Conservation (phyloP, 2,797 vertebrate species). For the Argya squamiceps region DNA sequence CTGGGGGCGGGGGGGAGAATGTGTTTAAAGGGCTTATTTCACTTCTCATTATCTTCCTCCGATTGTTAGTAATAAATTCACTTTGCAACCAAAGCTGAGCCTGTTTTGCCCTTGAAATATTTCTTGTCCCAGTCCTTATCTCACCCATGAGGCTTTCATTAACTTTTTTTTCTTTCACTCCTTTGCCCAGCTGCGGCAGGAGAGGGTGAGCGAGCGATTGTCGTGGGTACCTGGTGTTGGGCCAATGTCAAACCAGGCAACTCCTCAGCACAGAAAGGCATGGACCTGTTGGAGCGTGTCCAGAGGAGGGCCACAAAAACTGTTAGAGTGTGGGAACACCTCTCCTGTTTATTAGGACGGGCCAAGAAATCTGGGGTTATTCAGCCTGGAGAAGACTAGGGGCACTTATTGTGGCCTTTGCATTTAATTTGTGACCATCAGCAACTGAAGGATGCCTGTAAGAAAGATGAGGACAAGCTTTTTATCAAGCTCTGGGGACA, state of each 20-base stretch:
- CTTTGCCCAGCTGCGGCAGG: neutral
- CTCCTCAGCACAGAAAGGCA: neutral
- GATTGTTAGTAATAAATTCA: neutral
- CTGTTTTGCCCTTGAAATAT: neutral
- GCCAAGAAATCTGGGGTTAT: neutral
- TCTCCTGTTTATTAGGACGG: neutral
- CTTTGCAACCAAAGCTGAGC: neutral
- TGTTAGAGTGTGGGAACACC: neutral
- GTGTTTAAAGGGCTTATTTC: neutral
- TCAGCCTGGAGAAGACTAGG: neutral
- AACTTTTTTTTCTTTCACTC: neutral
- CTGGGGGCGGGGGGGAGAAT: neutral
- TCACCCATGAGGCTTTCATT: neutral
- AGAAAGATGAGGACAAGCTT: neutral
- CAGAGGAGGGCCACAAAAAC: neutral
- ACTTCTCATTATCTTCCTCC: neutral
- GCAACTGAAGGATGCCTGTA: neutral
- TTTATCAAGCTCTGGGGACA: neutral
- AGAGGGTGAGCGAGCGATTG: rapidly evolving
- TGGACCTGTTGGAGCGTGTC: neutral
- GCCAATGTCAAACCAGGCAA: neutral
- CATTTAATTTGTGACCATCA: neutral
- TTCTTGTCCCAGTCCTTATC: neutral
- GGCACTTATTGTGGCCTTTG: neutral
- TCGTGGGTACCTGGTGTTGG: rapidly evolving